Percentiles rank a stretch among this genome's conserved stretches.
phyloP scores from a whole-genome alignment of 2,797 vertebrate species.

The Luscinia luscinia region DNA sequence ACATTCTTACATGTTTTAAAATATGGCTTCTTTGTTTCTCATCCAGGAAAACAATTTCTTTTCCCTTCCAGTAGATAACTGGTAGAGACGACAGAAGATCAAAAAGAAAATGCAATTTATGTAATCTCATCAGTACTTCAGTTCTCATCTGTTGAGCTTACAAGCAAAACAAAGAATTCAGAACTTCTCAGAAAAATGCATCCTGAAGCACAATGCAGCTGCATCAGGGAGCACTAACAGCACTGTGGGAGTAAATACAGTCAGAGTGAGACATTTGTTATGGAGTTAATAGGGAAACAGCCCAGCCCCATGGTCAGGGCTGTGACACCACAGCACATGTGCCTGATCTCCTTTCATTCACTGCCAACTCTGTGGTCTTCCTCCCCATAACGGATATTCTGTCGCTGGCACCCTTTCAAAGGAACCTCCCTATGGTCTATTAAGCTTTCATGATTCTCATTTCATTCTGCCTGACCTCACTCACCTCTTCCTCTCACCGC shows the following conservation, averaged over 20 bases:
- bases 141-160: neutral
- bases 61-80: neutral
- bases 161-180: neutral
- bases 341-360: neutral
- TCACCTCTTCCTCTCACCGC: constrained; percentile 16
- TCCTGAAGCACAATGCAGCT: neutral
- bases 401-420: constrained; percentile 24
- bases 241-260: neutral
- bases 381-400: neutral
- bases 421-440: constrained; percentile 31
- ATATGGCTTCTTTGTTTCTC: neutral
- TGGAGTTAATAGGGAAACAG: neutral
- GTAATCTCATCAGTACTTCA: neutral
- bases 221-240: neutral
- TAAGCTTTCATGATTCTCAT: constrained; percentile 41
- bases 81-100: neutral
- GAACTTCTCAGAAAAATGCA: neutral
- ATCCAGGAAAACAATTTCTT: neutral
- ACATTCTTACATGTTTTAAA: neutral
- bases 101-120: neutral
- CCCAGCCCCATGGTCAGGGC: neutral
- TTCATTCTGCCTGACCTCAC: constrained; percentile 45
- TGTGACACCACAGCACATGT: accelerated
- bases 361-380: constrained; percentile 27
- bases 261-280: neutral